Conservation (phyloP, 1,140 invertebrate genomes). For the Achatina immaculata region DNA sequence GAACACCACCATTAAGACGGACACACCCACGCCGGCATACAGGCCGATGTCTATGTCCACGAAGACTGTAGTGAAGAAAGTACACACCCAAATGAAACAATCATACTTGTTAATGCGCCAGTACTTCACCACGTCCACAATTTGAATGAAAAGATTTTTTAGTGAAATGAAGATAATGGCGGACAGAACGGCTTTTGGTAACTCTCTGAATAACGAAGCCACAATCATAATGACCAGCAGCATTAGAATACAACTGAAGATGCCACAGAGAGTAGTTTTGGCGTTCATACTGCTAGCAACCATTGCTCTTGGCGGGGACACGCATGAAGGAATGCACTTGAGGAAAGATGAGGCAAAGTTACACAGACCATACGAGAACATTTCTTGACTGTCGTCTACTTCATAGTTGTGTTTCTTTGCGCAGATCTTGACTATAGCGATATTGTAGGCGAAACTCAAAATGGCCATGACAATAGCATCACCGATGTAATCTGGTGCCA, state of each 20-base stretch:
- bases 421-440: constrained; percentile 73
- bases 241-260: constrained; percentile 71
- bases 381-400: constrained; percentile 72
- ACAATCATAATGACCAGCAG: constrained; percentile 73
- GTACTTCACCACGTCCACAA: constrained; percentile 59
- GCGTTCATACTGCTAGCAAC: constrained; percentile 61
- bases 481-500: constrained; percentile 55
- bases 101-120: constrained; percentile 67
- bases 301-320: constrained; percentile 86
- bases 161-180: constrained; percentile 67
- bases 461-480: constrained; percentile 68
- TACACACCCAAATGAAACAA: constrained; percentile 66
- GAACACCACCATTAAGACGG: constrained; percentile 64
- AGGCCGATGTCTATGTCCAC: constrained; percentile 67
- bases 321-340: constrained; percentile 79
- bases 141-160: constrained; percentile 65
- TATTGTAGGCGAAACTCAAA: constrained; percentile 70
- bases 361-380: constrained; percentile 73
- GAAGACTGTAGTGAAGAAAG: constrained; percentile 63
- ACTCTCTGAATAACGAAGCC: constrained; percentile 65
- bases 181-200: constrained; percentile 70
- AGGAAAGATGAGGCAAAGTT: constrained; percentile 73
- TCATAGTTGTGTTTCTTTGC: constrained; percentile 72
- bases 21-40: constrained; percentile 62
- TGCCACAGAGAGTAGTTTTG: constrained; percentile 57